A percentile compares a stretch with the other conserved stretches of the same genome.
Conservation (phyloP, 2,888 invertebrate genomes). For the Exephanes ischioxanthus region DNA sequence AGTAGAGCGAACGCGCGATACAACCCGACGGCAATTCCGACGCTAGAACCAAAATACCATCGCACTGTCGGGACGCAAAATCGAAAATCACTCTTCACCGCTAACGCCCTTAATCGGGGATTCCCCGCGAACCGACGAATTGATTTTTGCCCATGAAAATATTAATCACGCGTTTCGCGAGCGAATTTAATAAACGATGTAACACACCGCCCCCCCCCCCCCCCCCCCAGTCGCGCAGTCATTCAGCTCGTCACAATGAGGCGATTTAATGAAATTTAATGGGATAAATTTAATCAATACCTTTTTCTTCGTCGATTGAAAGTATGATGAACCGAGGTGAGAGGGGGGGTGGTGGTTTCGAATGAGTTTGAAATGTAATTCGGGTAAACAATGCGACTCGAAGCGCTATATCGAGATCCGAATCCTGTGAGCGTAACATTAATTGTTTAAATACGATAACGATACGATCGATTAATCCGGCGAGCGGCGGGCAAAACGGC, state of each 20-base stretch:
- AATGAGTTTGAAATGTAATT: constrained; percentile 44
- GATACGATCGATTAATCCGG: constrained; percentile 69
- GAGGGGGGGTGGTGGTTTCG: background rate
- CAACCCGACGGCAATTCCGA: constrained; percentile 25
- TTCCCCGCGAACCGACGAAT: constrained; percentile 2
- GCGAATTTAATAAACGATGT: background rate
- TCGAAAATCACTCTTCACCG: background rate
- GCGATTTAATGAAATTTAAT: background rate
- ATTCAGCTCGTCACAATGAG: constrained; percentile 4
- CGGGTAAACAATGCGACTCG: constrained; percentile 57
- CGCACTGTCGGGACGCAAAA: background rate
- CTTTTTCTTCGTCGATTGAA: constrained; percentile 28
- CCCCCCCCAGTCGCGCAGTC: too few species aligned
- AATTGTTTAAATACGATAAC: constrained; percentile 68
- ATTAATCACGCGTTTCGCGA: background rate
- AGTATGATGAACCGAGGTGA: constrained; percentile 13
- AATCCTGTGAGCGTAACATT: constrained; percentile 43
- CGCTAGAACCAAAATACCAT: constrained; percentile 34
- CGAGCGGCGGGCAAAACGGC: background rate
- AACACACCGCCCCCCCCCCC: too few species aligned
- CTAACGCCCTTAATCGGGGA: too few species aligned
- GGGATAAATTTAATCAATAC: constrained; percentile 22
- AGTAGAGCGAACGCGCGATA: constrained; percentile 16
- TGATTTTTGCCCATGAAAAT: constrained; percentile 34
- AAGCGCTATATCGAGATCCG: constrained; percentile 38